Evolutionary conservation across 1,140 invertebrate genomes (phyloP), one percentile per base, ranked within the genome.

Genomic region (Cataglyphis hispanica): DNA sequence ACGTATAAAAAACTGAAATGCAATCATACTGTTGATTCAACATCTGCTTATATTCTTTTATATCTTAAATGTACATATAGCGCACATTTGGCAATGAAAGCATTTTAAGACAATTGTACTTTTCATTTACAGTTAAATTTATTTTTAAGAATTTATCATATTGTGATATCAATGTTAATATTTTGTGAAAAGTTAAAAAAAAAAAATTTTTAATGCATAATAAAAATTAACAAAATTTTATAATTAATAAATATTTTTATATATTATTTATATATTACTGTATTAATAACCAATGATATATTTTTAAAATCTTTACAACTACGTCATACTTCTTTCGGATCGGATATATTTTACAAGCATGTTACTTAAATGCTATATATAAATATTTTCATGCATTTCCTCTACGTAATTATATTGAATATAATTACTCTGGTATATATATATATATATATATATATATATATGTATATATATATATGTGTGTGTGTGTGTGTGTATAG

Each of bases 1-100:
- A 83, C 19, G 76, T 89, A 88, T 83, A 86, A 89, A 89, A 88
- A 50, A 85, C 27, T 43, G 50, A 88, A 70, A 88, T 22, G 25
- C n/a, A 5, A 75, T 69, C 2, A 50, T 75, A 40, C 53, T 56
- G 31, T 37, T 77, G 84, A 67, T 85, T 75, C n/a, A 66, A 34
- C 6, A 72, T 25, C 27, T 74, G 34, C 53, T 19, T 25, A 22
- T 63, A 56, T 50, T 3, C 27, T 16, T 10, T 85, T 69, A 87
- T 84, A 11, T 7, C 2, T 80, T 83, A 83, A 88, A 88, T 86
- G 63, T 37, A 58, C 34, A 31, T 67, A 43, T 34, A 67, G 34
- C 66, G 34, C 58, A 43, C 76, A 34, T 76, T 60, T n/a, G 13
- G 58, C 56, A 43, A 87, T 25, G 8, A 66, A 37, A 66, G 8